Base-by-base conservation (phyloP, 2,888 invertebrate species). In the Pseudoips prasinana region DNA sequence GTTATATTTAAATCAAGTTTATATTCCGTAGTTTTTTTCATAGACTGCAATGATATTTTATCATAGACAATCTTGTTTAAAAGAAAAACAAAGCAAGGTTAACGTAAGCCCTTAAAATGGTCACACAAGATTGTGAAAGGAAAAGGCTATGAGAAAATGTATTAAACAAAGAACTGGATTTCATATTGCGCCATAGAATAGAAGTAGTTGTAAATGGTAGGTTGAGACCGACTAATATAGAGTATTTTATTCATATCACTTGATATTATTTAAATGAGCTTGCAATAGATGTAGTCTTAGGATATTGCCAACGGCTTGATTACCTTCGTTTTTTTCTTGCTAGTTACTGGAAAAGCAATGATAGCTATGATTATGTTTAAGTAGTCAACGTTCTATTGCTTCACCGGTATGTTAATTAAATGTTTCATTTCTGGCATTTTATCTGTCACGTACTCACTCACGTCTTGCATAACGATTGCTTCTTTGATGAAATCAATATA, bases 251-350 rank as follows among this genome's bases (percentile, higher is more conserved):
- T 53, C 37, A 28, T 33, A 23, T 39, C 44, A 33, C 25, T 29
- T 45, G 54, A 48, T 54, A 51, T 57, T 57, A 57, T 57, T 54
- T 46, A 51, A 57, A 57, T 54, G 34, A 40, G 39, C 48, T 40
- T 47, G 51, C 47, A 28, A 37, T 46, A 37, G 34, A 45, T 37
- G 39, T 10, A 24, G 39, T 33, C 56, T 33, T 23, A 19, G 29
- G 4, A 19, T 9, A 46, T 41, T 34, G 32, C 25, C 24, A 55
- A 42, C 26, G 30, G 25, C 9, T 27, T 22, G 10, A 3, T 18
- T 33, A 34, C 30, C 26, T 29, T 18, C 35, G 17, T 25, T 25
- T 35, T 8, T 37, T 39, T 42, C 42, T 44, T 35, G 29, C 30
- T 25, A 10, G 3, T 20, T 20, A 20, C 3, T 20, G 20, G 23